These are phyloP conservation scores for Polypedilum pembai DNA, from an alignment of 1,140 invertebrate genomes.

Conservation along the genomic window DNA sequence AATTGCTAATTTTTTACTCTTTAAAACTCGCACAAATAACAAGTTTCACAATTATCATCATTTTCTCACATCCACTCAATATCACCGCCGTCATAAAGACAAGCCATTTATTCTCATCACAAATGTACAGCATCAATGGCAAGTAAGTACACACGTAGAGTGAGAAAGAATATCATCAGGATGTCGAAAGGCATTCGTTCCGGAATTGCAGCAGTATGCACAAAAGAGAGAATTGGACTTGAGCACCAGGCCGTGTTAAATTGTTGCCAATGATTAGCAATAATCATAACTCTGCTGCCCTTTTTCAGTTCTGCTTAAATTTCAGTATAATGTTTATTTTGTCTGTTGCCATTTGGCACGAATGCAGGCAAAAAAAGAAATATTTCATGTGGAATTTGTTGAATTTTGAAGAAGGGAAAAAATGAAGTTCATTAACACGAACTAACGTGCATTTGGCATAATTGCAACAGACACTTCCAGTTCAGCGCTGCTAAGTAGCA, in stretches of 20 bases:
- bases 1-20: too few species aligned
- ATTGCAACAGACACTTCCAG: constrained; percentile 23
- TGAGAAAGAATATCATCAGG: constrained; percentile 3
- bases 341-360: neutral
- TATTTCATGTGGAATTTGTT: neutral
- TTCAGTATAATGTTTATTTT: neutral
- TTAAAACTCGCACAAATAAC: too few species aligned
- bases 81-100: neutral
- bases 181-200: constrained; percentile 21
- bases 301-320: neutral
- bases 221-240: neutral
- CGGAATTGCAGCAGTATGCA: neutral
- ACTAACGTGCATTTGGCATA: constrained; percentile 22
- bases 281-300: constrained; percentile 19
- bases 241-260: constrained; percentile 24
- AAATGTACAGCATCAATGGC: neutral
- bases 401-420: neutral
- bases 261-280: constrained; percentile 26
- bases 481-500: neutral
- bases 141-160: neutral
- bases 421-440: neutral
- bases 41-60: too few species aligned
- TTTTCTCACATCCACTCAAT: too few species aligned
- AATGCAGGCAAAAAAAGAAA: neutral
- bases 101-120: neutral